Conservation (phyloP, 2,113 vertebrate species). For the Osmerus mordax region DNA sequence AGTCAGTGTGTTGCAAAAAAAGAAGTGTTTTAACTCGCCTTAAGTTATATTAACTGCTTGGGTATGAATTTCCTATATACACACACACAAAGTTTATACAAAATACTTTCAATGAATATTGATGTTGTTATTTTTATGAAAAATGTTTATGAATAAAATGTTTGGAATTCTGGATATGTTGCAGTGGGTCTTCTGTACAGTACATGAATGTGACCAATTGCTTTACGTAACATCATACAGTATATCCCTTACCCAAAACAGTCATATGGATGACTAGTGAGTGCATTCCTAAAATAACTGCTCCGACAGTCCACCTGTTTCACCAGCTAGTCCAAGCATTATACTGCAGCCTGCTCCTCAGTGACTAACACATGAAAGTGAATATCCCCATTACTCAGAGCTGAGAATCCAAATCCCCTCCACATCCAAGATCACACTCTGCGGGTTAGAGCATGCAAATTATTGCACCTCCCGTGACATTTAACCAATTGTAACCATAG, state of each 20-base stretch:
- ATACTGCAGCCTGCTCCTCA: slow-evolving; percentile 30
- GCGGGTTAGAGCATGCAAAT: not conserved
- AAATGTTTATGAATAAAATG: slow-evolving; percentile 79
- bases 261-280: slow-evolving; percentile 24
- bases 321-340: slow-evolving; percentile 42
- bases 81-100: slow-evolving; percentile 71
- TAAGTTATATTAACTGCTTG: slow-evolving; percentile 81
- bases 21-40: slow-evolving; percentile 72
- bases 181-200: slow-evolving; percentile 32
- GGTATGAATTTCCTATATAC: slow-evolving; percentile 73
- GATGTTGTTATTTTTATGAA: slow-evolving; percentile 85
- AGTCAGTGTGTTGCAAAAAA: slow-evolving; percentile 66
- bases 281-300: slow-evolving; percentile 45
- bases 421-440: slow-evolving; percentile 28
- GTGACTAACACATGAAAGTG: slow-evolving; percentile 38
- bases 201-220: slow-evolving; percentile 15
- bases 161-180: slow-evolving; percentile 64
- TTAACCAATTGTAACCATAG: too few species aligned
- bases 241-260: not conserved
- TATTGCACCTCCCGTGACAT: not conserved
- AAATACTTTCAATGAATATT: slow-evolving; percentile 75
- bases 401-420: slow-evolving; percentile 18
- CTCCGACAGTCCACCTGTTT: slow-evolving; percentile 44
- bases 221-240: not conserved
- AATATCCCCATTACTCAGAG: slow-evolving; percentile 34